These are phyloP conservation scores for Agapostemon virescens DNA, from an alignment of 2,888 invertebrate species.

Conservation along the genomic window DNA sequence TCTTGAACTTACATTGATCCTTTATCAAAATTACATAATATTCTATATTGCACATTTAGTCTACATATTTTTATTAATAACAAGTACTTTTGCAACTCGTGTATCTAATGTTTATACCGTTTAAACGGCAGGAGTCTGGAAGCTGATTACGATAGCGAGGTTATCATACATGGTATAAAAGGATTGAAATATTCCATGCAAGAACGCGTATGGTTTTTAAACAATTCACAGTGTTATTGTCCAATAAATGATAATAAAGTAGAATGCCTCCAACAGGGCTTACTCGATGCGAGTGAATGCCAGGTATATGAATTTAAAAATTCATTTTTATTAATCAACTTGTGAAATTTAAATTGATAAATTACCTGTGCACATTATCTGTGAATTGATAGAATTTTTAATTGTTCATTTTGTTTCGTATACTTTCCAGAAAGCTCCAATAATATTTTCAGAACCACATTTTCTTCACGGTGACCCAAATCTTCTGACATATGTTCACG, in stretches of 20 bases:
- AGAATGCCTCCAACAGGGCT: slow-evolving; percentile 82
- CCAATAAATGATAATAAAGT: slow-evolving; percentile 80
- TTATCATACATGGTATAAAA: slow-evolving; percentile 80
- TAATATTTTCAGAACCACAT: slow-evolving; percentile 85
- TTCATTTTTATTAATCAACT: neutral
- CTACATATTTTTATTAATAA: no score
- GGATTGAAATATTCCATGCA: slow-evolving; percentile 82
- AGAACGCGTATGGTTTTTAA: slow-evolving; percentile 80
- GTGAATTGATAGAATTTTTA: neutral
- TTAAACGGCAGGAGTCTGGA: slow-evolving; percentile 80
- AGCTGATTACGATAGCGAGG: slow-evolving; percentile 79
- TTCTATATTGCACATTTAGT: no score
- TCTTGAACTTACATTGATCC: no score
- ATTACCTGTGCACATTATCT: no score
- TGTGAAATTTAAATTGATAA: no score
- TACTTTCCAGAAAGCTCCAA: slow-evolving; percentile 82
- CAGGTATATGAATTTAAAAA: slow-evolving; percentile 56
- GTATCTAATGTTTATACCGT: neutral
- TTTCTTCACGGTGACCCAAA: slow-evolving; percentile 83
- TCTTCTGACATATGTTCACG: slow-evolving; percentile 82
- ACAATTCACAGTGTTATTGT: slow-evolving; percentile 82
- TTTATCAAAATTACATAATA: no score
- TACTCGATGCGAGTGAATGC: slow-evolving; percentile 81
- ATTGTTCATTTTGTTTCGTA: neutral
- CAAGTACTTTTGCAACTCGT: no score